phyloP scores from a whole-genome alignment of 2,113 vertebrate genomes.

The Mirza zaza region DNA sequence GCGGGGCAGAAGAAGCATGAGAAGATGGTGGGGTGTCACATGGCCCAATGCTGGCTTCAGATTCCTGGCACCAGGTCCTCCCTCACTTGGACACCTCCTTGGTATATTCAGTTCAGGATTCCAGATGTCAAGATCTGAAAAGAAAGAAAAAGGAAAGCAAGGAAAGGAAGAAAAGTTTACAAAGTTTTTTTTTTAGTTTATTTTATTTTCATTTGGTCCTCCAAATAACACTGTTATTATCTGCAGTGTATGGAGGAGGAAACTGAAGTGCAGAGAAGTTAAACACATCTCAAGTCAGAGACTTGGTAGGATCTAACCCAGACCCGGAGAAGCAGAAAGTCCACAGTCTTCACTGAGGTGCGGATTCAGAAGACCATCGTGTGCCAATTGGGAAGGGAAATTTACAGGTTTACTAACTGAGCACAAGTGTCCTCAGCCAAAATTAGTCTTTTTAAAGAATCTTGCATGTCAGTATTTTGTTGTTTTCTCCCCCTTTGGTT shows the following conservation, averaged over 20 bases:
- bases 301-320: background rate
- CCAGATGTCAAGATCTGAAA: background rate
- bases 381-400: background rate
- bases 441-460: background rate
- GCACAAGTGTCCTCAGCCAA: background rate
- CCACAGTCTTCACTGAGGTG: background rate
- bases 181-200: background rate
- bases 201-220: constrained; percentile 10
- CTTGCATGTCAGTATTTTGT: background rate
- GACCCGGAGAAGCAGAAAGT: background rate
- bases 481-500: background rate
- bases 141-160: background rate
- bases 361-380: background rate
- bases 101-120: background rate
- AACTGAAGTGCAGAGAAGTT: background rate
- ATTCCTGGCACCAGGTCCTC: background rate
- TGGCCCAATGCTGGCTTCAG: fast-evolving
- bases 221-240: background rate
- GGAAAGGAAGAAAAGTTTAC: background rate
- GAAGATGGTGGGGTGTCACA: background rate
- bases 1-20: background rate
- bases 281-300: background rate
- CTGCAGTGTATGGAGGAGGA: background rate
- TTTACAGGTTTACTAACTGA: background rate
- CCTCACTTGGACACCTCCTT: background rate